Conservation (phyloP, 2,888 invertebrate species). For the Diogma glabrata region DNA sequence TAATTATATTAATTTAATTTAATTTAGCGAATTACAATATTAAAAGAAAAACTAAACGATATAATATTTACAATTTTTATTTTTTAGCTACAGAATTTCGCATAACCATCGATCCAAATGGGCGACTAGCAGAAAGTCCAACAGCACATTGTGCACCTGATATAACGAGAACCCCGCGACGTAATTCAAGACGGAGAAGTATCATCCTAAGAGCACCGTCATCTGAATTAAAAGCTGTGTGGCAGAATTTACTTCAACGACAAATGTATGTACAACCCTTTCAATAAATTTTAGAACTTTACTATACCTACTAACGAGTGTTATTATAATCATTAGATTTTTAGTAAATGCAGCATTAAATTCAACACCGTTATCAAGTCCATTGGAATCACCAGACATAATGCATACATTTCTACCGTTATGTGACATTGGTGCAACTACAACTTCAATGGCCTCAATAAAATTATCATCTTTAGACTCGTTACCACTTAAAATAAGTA, state of each 20-base stretch:
- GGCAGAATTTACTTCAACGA: constrained; percentile 78
- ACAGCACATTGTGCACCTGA: constrained; percentile 62
- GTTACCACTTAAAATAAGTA: constrained; percentile 24
- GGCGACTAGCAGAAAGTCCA: constrained; percentile 54
- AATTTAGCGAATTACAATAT: too few relatives aligned
- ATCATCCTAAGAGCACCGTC: constrained; percentile 69
- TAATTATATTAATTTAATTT: too few relatives aligned
- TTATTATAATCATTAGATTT: constrained; percentile 47
- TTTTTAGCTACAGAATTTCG: constrained; percentile 71
- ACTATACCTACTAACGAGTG: not conserved
- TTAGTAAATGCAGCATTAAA: constrained; percentile 72
- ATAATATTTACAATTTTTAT: too few relatives aligned
- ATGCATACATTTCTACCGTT: constrained; percentile 37
- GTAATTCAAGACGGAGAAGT: constrained; percentile 52
- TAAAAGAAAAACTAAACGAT: too few relatives aligned
- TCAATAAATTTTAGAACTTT: not conserved
- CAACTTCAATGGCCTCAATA: constrained; percentile 35
- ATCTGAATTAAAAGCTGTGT: constrained; percentile 75
- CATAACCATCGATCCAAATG: constrained; percentile 56
- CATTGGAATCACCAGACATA: constrained; percentile 70
- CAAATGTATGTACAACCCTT: constrained; percentile 60
- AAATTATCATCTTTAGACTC: constrained; percentile 37
- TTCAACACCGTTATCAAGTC: constrained; percentile 65
- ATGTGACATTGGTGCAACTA: constrained; percentile 34
- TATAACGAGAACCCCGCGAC: constrained; percentile 47